phyloP scores from a whole-genome alignment of 30 jellyfish, hydroid and myxozoan genomes.

The Aurelia aurita complex sp. Pacific region DNA sequence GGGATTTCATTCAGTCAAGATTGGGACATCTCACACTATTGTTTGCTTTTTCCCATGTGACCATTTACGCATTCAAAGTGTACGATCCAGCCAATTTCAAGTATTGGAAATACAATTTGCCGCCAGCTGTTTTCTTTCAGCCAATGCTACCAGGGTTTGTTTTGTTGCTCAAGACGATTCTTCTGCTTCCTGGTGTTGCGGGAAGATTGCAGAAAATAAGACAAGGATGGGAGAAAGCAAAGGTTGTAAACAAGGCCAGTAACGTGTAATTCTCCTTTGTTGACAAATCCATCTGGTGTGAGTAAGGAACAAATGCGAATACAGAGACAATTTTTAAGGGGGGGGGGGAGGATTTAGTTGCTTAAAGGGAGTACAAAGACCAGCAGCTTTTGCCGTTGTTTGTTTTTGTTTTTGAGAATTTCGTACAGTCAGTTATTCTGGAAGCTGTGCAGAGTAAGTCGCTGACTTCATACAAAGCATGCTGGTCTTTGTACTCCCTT shows the following conservation, averaged over 20 bases:
- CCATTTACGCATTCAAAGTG: conserved; percentile 46
- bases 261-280: too few species aligned
- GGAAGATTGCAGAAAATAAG: conserved; percentile 56
- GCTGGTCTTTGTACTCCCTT: too few species aligned
- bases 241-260: not conserved
- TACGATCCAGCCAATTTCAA: conserved; percentile 53
- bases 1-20: conserved; percentile 86
- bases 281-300: too few species aligned
- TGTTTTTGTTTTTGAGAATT: too few species aligned
- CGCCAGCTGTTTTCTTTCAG: conserved; percentile 78
- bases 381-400: too few species aligned
- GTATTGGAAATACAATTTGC: conserved; percentile 63
- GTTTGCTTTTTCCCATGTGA: conserved; percentile 75
- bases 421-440: too few species aligned
- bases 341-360: too few species aligned
- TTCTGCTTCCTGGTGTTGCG: conserved; percentile 68
- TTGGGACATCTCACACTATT: conserved; percentile 68
- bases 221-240: conserved; percentile 65
- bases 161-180: conserved; percentile 42
- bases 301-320: too few species aligned
- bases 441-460: too few species aligned
- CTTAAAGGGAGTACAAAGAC: too few species aligned
- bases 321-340: too few species aligned
- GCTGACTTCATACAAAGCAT: too few species aligned
- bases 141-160: conserved; percentile 79